These are phyloP conservation scores for Ceryle rudis DNA, from an alignment of 2,797 vertebrate species.

Conservation along the genomic window DNA sequence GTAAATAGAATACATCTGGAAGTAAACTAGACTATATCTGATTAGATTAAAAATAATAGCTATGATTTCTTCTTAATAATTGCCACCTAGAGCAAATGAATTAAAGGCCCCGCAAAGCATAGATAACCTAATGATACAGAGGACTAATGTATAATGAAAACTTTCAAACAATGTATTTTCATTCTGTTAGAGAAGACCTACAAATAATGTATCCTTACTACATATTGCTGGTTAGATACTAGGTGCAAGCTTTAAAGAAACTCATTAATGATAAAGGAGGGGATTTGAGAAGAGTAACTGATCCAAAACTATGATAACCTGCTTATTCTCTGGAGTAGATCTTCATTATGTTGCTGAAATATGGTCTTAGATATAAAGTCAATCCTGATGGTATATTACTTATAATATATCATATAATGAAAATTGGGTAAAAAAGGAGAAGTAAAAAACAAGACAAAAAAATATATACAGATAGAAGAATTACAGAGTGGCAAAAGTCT, in stretches of 20 bases:
- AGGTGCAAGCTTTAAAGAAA: not conserved
- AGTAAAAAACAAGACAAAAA: no score
- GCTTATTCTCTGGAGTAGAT: not conserved
- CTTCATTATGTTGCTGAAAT: not conserved
- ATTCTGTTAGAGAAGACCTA: not conserved
- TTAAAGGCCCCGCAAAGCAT: not conserved
- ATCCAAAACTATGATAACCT: not conserved
- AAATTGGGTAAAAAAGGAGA: no score
- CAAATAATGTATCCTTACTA: not conserved
- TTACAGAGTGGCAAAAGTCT: no score
- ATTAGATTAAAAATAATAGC: not conserved
- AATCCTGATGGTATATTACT: not conserved
- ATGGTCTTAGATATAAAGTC: not conserved
- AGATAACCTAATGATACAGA: not conserved
- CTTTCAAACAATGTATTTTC: not conserved
- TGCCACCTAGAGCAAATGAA: not conserved
- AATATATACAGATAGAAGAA: no score
- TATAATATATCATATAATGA: no score
- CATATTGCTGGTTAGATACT: not conserved
- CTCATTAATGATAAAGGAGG: not conserved
- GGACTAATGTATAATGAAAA: not conserved
- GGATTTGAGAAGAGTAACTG: accelerated
- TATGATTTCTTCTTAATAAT: not conserved
- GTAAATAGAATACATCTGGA: not conserved
- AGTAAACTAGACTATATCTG: not conserved